Conservation (phyloP, 2,113 vertebrate genomes). For the Rattus norvegicus region GRCr8 NC_086024.1:61947001-61947500, state of each 20-base stretch:
- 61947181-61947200: not conserved
- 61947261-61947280: not conserved
- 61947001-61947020: not conserved
- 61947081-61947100: not conserved
- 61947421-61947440: not conserved
- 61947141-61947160: not conserved
- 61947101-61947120: not conserved
- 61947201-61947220: not conserved
- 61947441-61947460: not conserved
- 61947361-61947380: not conserved
- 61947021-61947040: not conserved
- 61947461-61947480: constrained; percentile 5
- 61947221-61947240: not conserved
- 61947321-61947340: not conserved
- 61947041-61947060: too few relatives aligned
- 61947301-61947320: not conserved
- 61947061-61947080: not conserved
- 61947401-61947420: fast-evolving
- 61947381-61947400: not conserved
- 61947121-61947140: too few relatives aligned
- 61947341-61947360: not conserved
- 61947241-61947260: too few relatives aligned
- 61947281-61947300: not conserved
- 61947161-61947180: not conserved
- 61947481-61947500: not conserved